Evolutionary conservation across 1,140 invertebrate species (phyloP).

Genomic region (Kradibia gibbosae): DNA sequence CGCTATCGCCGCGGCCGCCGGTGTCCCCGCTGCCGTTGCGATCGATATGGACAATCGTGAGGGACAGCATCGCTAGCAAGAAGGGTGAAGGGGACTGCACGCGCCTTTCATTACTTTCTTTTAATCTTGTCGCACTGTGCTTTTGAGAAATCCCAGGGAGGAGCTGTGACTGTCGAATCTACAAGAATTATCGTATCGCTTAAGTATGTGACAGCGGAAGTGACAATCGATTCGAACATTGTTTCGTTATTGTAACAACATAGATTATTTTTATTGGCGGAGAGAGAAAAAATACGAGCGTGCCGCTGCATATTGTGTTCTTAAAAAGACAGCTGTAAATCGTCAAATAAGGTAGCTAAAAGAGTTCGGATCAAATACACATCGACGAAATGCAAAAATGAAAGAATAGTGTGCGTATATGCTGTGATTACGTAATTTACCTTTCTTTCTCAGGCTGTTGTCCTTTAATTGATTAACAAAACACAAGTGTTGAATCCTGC

Average conservation of each 20-base stretch:
- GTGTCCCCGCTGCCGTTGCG: neutral
- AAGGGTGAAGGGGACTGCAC: neutral
- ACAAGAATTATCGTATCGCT: neutral
- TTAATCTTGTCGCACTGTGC: neutral
- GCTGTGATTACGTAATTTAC: neutral
- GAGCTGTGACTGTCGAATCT: neutral
- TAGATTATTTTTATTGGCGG: neutral
- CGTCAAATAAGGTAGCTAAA: neutral
- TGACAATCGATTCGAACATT: neutral
- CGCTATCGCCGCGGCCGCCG: neutral
- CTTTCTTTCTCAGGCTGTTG: neutral
- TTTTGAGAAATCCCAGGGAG: neutral
- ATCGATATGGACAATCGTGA: constrained; percentile 34
- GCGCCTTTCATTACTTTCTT: neutral
- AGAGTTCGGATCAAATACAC: neutral
- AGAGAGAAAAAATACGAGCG: neutral
- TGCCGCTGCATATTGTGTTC: too few species aligned
- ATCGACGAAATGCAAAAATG: neutral
- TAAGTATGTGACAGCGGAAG: constrained; percentile 25
- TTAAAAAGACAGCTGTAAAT: neutral
- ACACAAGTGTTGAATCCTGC: too few species aligned
- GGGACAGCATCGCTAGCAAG: constrained; percentile 18
- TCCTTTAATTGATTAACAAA: neutral
- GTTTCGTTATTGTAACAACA: neutral
- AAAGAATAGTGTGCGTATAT: constrained; percentile 9